Evolutionary conservation across 1,140 invertebrate genomes (phyloP), one percentile per base, ranked within the genome.

Genomic region (Brachystomella parvula): DNA sequence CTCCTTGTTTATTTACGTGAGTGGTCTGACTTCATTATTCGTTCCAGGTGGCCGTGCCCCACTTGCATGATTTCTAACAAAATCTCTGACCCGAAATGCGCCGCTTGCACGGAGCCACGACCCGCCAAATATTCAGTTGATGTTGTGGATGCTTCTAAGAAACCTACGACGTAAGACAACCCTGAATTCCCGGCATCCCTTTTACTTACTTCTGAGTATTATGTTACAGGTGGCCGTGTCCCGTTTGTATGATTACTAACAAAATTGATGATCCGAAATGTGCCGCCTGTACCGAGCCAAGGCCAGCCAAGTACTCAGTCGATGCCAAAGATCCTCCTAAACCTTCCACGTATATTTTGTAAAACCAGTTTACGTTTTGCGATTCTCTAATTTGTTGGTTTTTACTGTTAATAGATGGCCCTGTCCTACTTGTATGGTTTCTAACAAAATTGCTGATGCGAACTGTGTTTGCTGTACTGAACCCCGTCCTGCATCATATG

Each of bases 21-120:
- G n/a, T n/a, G n/a, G n/a, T n/a, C n/a, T n/a, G n/a, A n/a, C n/a
- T n/a, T n/a, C n/a, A n/a, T n/a, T n/a, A n/a, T n/a, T n/a, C n/a
- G n/a, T 44, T 44, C 9, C n/a, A 44, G 39, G n/a, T 44, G 39
- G 39, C 9, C 9, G n/a, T 44, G 39, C n/a, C 39, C 39, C n/a
- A n/a, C n/a, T 44, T 44, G 39, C n/a, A 44, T 44, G 39, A 44
- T 44, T 44, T 44, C n/a, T 44, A 44, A 44, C n/a, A 44, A 44
- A n/a, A 44, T 12, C 9, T 44, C 39, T 9, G 9, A 44, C 9
- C 39, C n/a, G 9, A 44, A 44, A 44, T 44, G 39, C n/a, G 39
- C n/a, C 9, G 39, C 39, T n/a, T 44, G 39, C n/a, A 9, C 9
- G n/a, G 39, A 44, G n/a, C 39, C 39, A 12, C 39, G n/a, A 44